Conservation (phyloP, 2,888 invertebrate genomes). For the Stramonita haemastoma region DNA sequence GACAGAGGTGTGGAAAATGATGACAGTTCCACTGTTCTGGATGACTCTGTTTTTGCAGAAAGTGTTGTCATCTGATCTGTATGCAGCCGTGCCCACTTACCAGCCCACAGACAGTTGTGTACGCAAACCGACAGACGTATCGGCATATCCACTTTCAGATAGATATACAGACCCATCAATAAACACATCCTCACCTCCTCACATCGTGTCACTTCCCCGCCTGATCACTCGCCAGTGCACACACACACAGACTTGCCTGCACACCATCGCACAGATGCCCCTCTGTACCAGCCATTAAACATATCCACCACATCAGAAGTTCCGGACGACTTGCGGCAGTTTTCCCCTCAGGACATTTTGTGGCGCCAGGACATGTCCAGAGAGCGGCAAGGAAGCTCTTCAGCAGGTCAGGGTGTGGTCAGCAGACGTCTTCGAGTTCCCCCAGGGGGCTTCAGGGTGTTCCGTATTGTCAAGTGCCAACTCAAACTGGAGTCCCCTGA, state of each 20-base stretch:
- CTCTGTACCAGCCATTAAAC: no score
- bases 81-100: neutral
- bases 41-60: neutral
- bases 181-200: no score
- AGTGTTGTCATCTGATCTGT: neutral
- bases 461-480: no score
- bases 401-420: neutral
- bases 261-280: no score
- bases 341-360: neutral
- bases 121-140: neutral
- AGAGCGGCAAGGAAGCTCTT: neutral
- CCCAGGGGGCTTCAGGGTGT: neutral
- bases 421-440: neutral
- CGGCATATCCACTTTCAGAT: neutral
- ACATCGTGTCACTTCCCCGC: no score
- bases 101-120: neutral
- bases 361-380: slow-evolving; percentile 22
- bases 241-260: no score
- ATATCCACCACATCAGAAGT: neutral
- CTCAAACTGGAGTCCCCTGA: no score
- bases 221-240: no score
- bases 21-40: neutral
- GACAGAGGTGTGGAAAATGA: slow-evolving; percentile 9
- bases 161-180: no score
- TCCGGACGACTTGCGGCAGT: neutral